These are phyloP conservation scores for Tragelaphus imberbis DNA, from an alignment of 2,113 vertebrate species.

Conservation along the genomic window DNA sequence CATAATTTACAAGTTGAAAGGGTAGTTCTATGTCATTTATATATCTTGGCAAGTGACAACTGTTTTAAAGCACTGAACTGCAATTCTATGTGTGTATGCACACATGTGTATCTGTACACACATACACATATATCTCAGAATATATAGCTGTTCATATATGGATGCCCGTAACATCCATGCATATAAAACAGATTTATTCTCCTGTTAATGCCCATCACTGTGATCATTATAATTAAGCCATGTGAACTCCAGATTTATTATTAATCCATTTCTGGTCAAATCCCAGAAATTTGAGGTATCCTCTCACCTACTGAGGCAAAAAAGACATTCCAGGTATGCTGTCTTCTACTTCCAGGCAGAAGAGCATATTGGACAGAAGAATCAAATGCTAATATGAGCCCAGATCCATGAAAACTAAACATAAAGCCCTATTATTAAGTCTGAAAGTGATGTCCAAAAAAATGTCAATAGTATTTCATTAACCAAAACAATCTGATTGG, in stretches of 20 bases:
- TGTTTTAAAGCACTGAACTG: background rate
- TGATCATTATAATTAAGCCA: background rate
- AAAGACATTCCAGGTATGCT: background rate
- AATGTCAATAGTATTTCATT: background rate
- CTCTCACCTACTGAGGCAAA: background rate
- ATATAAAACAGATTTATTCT: background rate
- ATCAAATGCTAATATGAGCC: background rate
- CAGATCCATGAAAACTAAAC: background rate
- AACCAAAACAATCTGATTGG: background rate
- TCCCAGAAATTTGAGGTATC: background rate
- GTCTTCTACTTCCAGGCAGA: background rate
- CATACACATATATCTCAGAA: background rate
- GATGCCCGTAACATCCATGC: background rate
- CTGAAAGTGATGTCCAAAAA: slow-evolving; percentile 10
- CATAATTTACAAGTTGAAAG: slow-evolving; percentile 37
- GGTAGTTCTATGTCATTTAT: slow-evolving; percentile 1
- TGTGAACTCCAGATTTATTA: background rate
- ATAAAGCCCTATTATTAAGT: background rate
- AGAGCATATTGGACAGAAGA: background rate
- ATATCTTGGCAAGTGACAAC: slow-evolving; percentile 28
- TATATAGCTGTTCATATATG: background rate
- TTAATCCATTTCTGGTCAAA: background rate
- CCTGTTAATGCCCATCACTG: background rate
- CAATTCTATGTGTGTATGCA: background rate
- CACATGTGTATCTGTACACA: background rate